A percentile compares a stretch with the other conserved stretches of the same genome.
Evolutionary conservation across 37 sponge, comb jelly and placozoan genomes (phyloP).

Genomic region (Hormiphora californensis): DNA sequence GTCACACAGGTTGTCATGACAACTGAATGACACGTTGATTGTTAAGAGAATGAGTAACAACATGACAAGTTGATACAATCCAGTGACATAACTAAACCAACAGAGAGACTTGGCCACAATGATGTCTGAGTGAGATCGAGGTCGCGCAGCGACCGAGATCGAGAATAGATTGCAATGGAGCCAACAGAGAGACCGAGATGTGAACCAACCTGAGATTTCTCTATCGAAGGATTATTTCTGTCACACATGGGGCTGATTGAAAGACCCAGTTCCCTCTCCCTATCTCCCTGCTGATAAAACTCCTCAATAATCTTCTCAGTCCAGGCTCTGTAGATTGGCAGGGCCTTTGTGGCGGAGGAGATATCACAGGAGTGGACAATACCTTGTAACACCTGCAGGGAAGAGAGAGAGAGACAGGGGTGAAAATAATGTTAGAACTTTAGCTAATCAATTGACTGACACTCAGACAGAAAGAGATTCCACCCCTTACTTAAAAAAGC

Average conservation of each 20-base stretch:
- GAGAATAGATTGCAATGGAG: too few species aligned
- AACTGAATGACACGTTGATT: too few species aligned
- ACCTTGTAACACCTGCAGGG: constrained; percentile 23
- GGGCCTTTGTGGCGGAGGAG: constrained; percentile 17
- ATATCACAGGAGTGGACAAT: constrained; percentile 51
- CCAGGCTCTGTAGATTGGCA: constrained; percentile 51
- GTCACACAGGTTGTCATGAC: too few species aligned
- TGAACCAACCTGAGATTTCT: constrained; percentile 28
- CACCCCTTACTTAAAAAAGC: too few species aligned
- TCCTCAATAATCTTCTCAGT: constrained; percentile 51
- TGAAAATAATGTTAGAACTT: neutral
- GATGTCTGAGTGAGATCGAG: too few species aligned
- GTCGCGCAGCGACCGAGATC: too few species aligned
- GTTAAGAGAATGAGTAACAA: too few species aligned
- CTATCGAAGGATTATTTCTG: constrained; percentile 15
- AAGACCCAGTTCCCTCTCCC: constrained; percentile 47
- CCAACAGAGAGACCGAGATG: too few species aligned
- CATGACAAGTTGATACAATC: too few species aligned
- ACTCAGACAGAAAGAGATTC: too few species aligned
- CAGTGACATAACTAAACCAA: too few species aligned
- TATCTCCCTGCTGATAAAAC: constrained; percentile 44
- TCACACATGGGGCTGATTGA: constrained; percentile 45
- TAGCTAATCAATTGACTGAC: neutral
- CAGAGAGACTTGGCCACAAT: too few species aligned
- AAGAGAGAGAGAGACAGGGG: neutral